Evolutionary conservation across 2,113 vertebrate species (phyloP).

Genomic region (Pelecanoides urinatrix): DNA sequence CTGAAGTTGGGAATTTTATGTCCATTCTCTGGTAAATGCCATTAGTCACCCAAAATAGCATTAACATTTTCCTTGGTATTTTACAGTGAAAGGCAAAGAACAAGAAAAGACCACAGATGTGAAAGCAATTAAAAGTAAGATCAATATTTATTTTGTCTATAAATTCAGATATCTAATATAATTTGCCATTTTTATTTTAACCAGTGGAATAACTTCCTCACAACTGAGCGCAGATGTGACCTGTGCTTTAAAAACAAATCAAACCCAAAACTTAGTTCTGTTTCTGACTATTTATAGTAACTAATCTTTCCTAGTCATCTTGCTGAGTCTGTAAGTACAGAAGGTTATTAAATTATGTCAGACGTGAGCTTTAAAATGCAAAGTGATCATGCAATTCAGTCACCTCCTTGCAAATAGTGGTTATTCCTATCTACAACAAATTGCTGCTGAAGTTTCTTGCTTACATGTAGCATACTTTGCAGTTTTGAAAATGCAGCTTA

Average conservation of each 20-base stretch:
- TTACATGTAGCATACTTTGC: background rate
- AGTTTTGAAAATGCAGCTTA: background rate
- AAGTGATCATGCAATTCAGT: background rate
- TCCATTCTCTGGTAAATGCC: background rate
- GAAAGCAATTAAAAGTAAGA: conserved; percentile 87
- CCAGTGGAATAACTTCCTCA: background rate
- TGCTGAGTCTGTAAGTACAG: background rate
- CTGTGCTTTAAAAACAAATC: background rate
- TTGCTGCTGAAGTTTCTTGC: background rate
- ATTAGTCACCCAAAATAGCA: background rate
- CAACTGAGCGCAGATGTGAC: background rate
- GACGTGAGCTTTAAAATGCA: background rate
- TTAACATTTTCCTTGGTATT: conserved; percentile 46
- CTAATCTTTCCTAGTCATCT: background rate
- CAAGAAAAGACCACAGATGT: conserved; percentile 84
- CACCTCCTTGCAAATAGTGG: background rate
- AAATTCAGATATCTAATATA: background rate
- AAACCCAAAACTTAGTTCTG: background rate
- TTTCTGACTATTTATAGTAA: conserved; percentile 28
- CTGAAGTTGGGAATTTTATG: background rate
- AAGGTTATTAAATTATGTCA: conserved; percentile 12
- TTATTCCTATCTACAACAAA: background rate
- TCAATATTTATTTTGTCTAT: background rate
- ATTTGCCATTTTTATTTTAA: background rate
- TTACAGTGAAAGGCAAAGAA: conserved; percentile 94